A percentile compares a stretch with the other conserved stretches of the same genome.
Evolutionary conservation across 2,888 invertebrate genomes (phyloP).

Genomic region (Myopa tessellatipennis): DNA sequence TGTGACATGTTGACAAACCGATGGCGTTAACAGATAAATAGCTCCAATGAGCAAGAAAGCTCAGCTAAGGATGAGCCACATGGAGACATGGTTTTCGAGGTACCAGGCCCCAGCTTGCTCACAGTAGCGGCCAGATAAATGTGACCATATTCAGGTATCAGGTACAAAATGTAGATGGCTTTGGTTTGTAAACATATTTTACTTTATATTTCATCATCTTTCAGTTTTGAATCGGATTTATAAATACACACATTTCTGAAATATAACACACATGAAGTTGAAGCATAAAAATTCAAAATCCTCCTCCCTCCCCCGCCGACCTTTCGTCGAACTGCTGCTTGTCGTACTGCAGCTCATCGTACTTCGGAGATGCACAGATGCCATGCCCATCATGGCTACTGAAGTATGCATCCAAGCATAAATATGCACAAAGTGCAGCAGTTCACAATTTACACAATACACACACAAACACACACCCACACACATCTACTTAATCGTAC

Average conservation of each 20-base stretch:
- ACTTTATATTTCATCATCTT: background rate
- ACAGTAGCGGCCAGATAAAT: background rate
- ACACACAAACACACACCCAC: background rate
- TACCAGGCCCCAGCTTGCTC: background rate
- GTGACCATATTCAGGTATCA: background rate
- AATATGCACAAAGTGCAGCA: constrained; percentile 51
- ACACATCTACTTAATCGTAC: background rate
- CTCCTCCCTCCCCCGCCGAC: background rate
- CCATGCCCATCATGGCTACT: background rate
- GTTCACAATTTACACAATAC: constrained; percentile 17
- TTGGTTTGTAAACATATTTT: background rate
- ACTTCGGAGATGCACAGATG: constrained; percentile 3
- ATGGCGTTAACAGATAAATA: constrained; percentile 56
- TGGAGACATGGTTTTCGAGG: background rate
- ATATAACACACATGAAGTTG: too few relatives aligned
- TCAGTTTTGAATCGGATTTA: background rate
- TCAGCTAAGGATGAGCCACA: too few relatives aligned
- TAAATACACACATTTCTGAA: too few relatives aligned
- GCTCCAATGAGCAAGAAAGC: constrained; percentile 9
- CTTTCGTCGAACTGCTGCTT: background rate
- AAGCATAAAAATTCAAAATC: background rate
- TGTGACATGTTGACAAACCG: constrained; percentile 55
- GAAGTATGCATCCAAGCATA: constrained; percentile 55
- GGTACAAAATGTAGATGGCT: background rate
- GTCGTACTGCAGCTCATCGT: background rate